Base-by-base conservation (phyloP, 2,888 invertebrate genomes). In the Drosophila atroscutellata region DNA sequence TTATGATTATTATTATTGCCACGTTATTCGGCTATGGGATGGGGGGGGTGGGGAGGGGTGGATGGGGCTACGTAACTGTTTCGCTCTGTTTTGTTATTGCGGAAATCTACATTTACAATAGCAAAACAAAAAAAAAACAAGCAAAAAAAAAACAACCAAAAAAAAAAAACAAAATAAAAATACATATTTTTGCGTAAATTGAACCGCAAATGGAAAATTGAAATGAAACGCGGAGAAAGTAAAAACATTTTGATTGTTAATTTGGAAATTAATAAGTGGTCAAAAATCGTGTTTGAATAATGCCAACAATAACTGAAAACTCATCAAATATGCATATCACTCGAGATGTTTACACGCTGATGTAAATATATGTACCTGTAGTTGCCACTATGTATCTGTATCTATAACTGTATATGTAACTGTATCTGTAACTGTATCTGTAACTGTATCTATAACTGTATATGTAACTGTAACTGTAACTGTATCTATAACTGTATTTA, bases 351-450 rank as follows among this genome's bases (percentile, higher is more conserved):
- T 42, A 20, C 39, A n/a, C 39, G 0, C n/a, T 4, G 9, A 39
- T 39, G n/a, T 42, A 5, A 20, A 5, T 28, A 45, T 50, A 30
- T n/a, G 37, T 50, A 30, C 58, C 50, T 59, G 30, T 72, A 54
- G 30, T 0, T 30, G 30, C 30, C 30, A 30, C 30, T 45, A 61
- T 58, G 42, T 57, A 64, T 60, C 49, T 69, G 55, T 65, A 39
- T 63, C 42, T 67, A 34, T 37, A 55, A 49, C 52, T 47, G 42
- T 59, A 54, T 42, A 0, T 26, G 26, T 3, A 26, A 26, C 26
- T 26, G 26, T 26, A 24, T 24, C 15, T 52, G 26, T 42, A 20
- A 62, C 18, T 59, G 50, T 45, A 32, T 51, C 11, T 39, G 18
- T 61, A 37, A 45, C 13, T 28, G 26, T n/a, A 57, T 45, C 11